These are phyloP conservation scores for Hippocampus mohnikei DNA, from an alignment of 2,113 vertebrate species.

Conservation along the genomic window DNA sequence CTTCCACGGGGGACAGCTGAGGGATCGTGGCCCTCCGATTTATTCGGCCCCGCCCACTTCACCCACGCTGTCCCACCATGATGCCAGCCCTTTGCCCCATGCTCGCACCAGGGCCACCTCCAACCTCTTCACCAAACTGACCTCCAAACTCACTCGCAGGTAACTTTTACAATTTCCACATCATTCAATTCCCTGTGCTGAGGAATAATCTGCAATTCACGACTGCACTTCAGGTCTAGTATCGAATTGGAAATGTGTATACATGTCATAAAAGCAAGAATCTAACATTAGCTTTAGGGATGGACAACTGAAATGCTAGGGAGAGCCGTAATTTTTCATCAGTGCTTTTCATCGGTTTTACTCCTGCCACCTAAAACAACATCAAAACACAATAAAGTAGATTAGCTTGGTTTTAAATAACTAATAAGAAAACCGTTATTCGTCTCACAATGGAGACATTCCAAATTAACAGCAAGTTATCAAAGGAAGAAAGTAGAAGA, in stretches of 20 bases:
- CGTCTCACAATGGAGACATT: too few species aligned
- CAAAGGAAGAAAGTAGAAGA: too few species aligned
- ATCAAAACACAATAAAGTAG: too few species aligned
- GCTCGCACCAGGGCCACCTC: conserved; percentile 84
- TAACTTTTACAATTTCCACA: conserved; percentile 39
- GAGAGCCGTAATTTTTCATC: too few species aligned
- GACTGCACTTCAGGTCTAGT: neutral
- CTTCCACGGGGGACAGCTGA: conserved; percentile 89
- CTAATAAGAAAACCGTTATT: too few species aligned
- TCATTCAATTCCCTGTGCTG: neutral
- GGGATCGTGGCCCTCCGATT: conserved; percentile 79
- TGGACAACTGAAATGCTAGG: too few species aligned
- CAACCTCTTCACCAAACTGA: conserved; percentile 94
- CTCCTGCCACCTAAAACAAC: too few species aligned
- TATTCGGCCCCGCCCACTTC: conserved; percentile 87
- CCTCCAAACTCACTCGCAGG: conserved; percentile 93
- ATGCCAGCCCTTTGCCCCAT: conserved; percentile 75
- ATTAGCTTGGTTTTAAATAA: too few species aligned
- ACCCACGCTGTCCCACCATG: conserved; percentile 84
- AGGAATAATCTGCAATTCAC: neutral
- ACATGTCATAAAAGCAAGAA: too few species aligned
- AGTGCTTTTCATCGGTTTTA: too few species aligned
- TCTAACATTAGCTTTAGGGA: too few species aligned
- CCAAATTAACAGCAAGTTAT: too few species aligned
- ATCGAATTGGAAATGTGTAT: neutral